A percentile compares a stretch with the other conserved stretches of the same genome.
Conservation (phyloP, 2,113 vertebrate species). For the Rissa tridactyla region DNA sequence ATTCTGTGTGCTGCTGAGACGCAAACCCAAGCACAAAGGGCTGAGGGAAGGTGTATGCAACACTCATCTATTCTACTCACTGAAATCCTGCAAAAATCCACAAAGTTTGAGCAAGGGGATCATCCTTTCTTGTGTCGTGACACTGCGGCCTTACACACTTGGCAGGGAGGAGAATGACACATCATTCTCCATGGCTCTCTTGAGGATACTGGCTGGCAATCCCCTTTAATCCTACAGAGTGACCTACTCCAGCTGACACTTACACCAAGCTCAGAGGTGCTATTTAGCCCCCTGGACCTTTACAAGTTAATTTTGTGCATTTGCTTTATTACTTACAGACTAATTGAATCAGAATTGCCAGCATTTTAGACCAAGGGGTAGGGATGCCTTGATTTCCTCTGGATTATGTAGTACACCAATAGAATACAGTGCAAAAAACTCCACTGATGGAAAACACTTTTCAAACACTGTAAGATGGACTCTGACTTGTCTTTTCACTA, state of each 20-base stretch:
- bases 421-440: background rate
- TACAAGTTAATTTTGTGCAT: background rate
- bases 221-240: background rate
- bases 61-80: background rate
- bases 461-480: background rate
- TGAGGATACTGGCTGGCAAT: background rate
- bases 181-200: background rate
- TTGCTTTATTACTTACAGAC: background rate
- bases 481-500: background rate
- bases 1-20: background rate
- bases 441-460: background rate
- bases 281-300: background rate
- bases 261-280: background rate
- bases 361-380: background rate
- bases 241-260: background rate
- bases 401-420: fast-evolving
- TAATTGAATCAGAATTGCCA: background rate
- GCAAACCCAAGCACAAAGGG: background rate
- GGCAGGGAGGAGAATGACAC: background rate
- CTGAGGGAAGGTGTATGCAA: background rate
- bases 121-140: background rate
- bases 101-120: background rate
- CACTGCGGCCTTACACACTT: background rate
- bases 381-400: background rate
- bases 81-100: background rate